A percentile compares a stretch with the other conserved stretches of the same genome.
Conservation (phyloP, 2,113 vertebrate genomes). For the Scolopax mira region DNA sequence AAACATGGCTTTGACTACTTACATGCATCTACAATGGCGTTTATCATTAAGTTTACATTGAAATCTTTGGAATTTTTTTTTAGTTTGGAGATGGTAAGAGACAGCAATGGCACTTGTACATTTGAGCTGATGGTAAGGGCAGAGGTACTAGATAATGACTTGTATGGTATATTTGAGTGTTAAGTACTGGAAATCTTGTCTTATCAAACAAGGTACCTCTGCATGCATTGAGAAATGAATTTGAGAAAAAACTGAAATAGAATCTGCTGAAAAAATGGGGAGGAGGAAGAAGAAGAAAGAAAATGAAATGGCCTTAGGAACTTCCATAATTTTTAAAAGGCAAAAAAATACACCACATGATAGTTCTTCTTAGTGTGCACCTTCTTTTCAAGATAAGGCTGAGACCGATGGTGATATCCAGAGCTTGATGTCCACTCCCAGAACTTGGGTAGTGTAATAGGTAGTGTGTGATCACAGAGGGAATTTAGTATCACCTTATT, state of each 20-base stretch:
- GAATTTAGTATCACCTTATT: not conserved
- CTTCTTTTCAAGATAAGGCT: not conserved
- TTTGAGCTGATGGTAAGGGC: not conserved
- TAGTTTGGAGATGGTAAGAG: not conserved
- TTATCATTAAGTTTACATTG: not conserved
- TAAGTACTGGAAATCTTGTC: not conserved
- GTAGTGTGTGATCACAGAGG: not conserved
- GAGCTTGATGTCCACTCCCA: not conserved
- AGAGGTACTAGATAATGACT: not conserved
- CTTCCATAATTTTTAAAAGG: not conserved
- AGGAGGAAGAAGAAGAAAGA: not conserved
- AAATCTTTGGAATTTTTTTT: not conserved
- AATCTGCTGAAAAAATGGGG: not conserved
- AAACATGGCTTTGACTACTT: not conserved
- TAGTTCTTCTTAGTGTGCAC: not conserved
- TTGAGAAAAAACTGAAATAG: not conserved
- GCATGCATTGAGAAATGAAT: not conserved
- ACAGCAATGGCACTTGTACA: accelerated
- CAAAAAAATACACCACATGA: not conserved
- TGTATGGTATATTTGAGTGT: not conserved
- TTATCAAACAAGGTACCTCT: not conserved
- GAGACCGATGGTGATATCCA: not conserved
- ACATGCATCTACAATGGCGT: not conserved
- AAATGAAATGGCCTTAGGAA: not conserved
- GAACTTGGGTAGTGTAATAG: not conserved